Evolutionary conservation across 2,888 invertebrate species (phyloP).

Genomic region (Hydroisotoma schaefferi): DNA sequence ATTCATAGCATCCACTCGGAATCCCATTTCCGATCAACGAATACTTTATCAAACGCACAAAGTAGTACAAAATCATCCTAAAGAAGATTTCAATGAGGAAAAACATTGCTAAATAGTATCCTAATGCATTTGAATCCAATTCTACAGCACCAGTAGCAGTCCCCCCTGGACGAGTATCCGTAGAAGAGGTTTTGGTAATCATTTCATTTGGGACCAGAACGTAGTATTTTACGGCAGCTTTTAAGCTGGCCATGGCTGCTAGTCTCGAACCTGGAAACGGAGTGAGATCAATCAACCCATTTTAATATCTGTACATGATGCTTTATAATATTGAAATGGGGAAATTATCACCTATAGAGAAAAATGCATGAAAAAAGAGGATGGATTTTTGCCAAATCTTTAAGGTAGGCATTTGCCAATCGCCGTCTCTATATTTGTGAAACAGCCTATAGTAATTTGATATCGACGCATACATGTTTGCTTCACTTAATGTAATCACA

Average conservation of each 20-base stretch:
- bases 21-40: constrained; percentile 22
- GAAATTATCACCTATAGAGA: constrained; percentile 32
- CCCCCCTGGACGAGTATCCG: neutral
- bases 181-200: neutral
- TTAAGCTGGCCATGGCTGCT: constrained; percentile 34
- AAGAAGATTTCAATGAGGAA: constrained; percentile 29
- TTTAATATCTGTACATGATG: neutral
- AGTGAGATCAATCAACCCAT: neutral
- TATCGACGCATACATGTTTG: constrained; percentile 36
- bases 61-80: constrained; percentile 30
- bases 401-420: constrained; percentile 39
- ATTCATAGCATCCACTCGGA: constrained; percentile 44
- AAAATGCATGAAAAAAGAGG: constrained; percentile 42
- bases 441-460: constrained; percentile 41
- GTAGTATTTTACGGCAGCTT: constrained; percentile 31
- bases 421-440: constrained; percentile 26
- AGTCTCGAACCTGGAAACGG: constrained; percentile 30
- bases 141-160: neutral
- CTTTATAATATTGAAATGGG: neutral
- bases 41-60: constrained; percentile 33
- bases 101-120: constrained; percentile 10
- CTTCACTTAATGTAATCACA: constrained; percentile 40
- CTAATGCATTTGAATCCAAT: constrained; percentile 11
- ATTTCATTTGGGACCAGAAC: neutral
- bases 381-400: constrained; percentile 37